Evolutionary conservation across 2,888 invertebrate species (phyloP).

Genomic region (Emesis russula): DNA sequence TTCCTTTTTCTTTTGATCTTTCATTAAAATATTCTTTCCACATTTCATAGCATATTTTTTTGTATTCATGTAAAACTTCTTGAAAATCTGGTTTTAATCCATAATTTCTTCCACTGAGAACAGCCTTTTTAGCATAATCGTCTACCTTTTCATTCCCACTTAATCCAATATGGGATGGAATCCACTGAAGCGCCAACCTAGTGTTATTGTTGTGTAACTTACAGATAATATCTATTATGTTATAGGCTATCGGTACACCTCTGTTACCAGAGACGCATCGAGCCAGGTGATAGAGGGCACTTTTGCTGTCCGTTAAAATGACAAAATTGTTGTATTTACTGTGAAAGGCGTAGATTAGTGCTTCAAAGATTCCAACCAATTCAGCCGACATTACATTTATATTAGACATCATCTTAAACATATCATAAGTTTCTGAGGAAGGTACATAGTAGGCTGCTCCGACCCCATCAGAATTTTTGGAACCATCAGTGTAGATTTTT

Average conservation of each 20-base stretch:
- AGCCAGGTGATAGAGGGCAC: background rate
- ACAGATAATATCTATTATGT: no score
- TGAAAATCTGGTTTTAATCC: no score
- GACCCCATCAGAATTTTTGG: background rate
- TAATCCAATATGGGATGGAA: no score
- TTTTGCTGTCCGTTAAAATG: background rate
- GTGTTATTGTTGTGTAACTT: no score
- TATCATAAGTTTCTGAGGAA: background rate
- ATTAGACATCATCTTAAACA: background rate
- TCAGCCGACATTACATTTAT: background rate
- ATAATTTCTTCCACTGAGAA: no score
- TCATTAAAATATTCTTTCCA: no score
- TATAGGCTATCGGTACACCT: background rate
- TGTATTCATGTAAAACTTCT: no score
- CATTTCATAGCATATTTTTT: no score
- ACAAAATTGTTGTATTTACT: background rate
- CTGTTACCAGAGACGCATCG: background rate
- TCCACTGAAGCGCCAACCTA: no score
- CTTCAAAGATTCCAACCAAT: background rate
- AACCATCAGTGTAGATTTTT: background rate
- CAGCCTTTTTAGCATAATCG: no score
- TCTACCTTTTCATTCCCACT: no score
- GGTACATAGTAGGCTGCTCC: background rate
- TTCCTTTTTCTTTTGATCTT: no score
- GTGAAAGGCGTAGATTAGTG: background rate